These are phyloP conservation scores for Heliothis subflexa DNA, from an alignment of 1,140 invertebrate species.

Conservation along the genomic window DNA sequence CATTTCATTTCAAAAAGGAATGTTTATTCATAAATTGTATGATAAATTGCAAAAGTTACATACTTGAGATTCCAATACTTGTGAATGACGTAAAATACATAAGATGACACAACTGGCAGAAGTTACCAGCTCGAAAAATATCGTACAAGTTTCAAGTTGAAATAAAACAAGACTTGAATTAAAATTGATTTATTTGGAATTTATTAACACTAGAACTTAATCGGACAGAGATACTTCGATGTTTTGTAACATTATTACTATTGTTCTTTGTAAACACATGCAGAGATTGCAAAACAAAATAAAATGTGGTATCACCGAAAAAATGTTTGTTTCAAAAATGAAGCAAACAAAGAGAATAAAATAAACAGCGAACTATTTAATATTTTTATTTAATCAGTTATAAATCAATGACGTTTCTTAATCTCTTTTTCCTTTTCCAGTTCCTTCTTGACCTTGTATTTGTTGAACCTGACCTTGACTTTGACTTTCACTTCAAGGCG, in stretches of 20 bases:
- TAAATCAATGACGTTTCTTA: constrained; percentile 40
- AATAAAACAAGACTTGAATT: neutral
- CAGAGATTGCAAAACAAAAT: too few species aligned
- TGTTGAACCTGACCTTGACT: constrained; percentile 71
- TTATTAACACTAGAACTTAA: neutral
- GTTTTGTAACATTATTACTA: too few species aligned
- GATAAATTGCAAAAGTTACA: constrained; percentile 59
- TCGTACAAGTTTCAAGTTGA: too few species aligned
- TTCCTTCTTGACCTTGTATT: constrained; percentile 58
- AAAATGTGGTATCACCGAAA: neutral
- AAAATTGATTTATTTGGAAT: neutral
- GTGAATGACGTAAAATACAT: constrained; percentile 41
- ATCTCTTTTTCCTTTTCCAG: constrained; percentile 5
- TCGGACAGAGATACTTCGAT: too few species aligned
- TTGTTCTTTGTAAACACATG: too few species aligned
- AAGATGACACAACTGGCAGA: constrained; percentile 28
- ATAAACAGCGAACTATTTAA: neutral
- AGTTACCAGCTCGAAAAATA: constrained; percentile 28
- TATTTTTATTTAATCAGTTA: neutral
- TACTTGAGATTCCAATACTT: constrained; percentile 39
- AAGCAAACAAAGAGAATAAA: neutral
- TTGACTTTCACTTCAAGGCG: constrained; percentile 73
- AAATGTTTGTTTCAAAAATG: neutral
- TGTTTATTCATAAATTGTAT: constrained; percentile 58
- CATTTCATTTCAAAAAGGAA: constrained; percentile 75